Evolutionary conservation across 1,140 invertebrate species (phyloP).

Genomic region (Linepithema humile): DNA sequence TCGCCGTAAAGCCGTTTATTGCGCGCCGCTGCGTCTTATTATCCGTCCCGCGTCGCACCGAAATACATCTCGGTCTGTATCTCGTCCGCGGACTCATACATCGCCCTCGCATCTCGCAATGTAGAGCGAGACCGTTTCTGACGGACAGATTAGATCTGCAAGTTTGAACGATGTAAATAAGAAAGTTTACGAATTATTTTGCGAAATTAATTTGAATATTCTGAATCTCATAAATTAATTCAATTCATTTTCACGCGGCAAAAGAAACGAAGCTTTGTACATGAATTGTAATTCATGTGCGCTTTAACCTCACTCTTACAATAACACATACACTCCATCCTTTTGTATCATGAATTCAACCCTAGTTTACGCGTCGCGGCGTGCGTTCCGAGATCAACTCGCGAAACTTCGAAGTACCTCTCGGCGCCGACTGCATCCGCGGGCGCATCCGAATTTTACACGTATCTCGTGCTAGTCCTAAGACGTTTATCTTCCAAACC

Average conservation of each 20-base stretch:
- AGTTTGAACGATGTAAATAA: background rate
- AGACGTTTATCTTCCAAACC: constrained; percentile 54
- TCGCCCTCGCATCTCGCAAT: background rate
- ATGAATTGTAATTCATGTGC: background rate
- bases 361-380: background rate
- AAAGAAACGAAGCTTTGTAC: background rate
- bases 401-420: constrained; percentile 9
- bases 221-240: background rate
- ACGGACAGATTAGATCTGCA: background rate
- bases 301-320: background rate
- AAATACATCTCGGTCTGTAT: constrained; percentile 9
- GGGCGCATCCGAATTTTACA: constrained; percentile 29
- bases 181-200: background rate
- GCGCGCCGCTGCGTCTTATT: constrained; percentile 58
- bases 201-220: background rate
- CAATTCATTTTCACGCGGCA: too few species aligned
- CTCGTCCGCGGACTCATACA: background rate
- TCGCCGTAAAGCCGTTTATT: constrained; percentile 71
- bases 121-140: background rate
- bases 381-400: background rate
- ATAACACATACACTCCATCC: background rate
- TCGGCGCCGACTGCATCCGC: background rate
- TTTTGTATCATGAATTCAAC: background rate
- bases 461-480: constrained; percentile 47
- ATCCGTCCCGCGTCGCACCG: constrained; percentile 41